Base-by-base conservation (phyloP, 2,888 invertebrate species). In the Acanthosoma haemorrhoidale region DNA sequence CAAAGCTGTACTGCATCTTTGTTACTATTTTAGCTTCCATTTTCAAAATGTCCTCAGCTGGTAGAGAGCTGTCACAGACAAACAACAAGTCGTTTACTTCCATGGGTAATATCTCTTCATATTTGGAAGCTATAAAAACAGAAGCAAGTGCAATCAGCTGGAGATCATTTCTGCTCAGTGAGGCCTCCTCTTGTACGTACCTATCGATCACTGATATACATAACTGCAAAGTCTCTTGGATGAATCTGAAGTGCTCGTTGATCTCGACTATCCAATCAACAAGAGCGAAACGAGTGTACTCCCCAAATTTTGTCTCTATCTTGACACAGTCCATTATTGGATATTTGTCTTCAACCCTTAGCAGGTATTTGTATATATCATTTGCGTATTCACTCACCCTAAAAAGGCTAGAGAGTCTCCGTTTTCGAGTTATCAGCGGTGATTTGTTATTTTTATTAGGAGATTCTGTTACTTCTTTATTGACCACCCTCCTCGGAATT, bases 261-360 rank as follows among this genome's bases (percentile, higher is more conserved):
- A 97, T 94, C 77, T 95, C 94, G 15, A 94, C 90, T 67, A 98
- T 83, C 97, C 97, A 98, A 79, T 97, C 94, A 71, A 97, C 84
- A 15, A 98, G 84, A 60, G 95, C 90, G 13, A 89, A 83, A 73
- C 97, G 85, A 96, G 97, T 97, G 77, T 88, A 29, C 16, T 67
- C 51, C 13, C 43, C 39, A 4, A 67, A 67, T 4, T 13, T 67
- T 2, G 13, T 15, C 51, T 57, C 38, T 6, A 34, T 67, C 16
- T 9, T 16, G 16, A 18, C 15, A 34, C 6, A 34, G n/a, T 43
- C 51, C 3, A 4, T 57, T 8, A 67, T 34, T 1, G 18, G 32
- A n/a, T 57, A 67, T 21, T 69, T 60, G 8, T 39, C 31, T 41
- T 69, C 69, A 6, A 69, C 25, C 5, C 13, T 16, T 15, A 32